Conservation (phyloP, 2,888 invertebrate genomes). For the Eupsilia transversa region DNA sequence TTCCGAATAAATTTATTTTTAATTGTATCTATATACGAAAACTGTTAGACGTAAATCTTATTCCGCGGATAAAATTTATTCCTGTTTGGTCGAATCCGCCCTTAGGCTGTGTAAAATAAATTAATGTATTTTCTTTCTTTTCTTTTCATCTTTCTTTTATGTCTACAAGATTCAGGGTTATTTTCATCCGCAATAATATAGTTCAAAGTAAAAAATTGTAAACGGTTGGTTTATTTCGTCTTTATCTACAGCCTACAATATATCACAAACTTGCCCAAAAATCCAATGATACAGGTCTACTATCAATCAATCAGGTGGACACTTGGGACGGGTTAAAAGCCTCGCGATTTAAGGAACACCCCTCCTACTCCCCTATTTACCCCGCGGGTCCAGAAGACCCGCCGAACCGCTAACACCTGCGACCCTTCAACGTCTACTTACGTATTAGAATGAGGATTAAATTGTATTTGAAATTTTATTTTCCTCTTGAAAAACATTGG, state of each 20-base stretch:
- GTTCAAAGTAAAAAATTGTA: not conserved
- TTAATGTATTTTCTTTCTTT: no score
- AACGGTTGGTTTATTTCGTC: constrained; percentile 5
- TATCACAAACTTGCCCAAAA: constrained; percentile 41
- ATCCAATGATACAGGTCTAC: constrained; percentile 58
- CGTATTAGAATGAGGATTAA: constrained; percentile 50
- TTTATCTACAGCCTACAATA: constrained; percentile 7
- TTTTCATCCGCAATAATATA: not conserved
- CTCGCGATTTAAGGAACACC: constrained; percentile 70
- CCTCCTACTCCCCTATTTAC: constrained; percentile 29
- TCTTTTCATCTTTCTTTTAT: no score
- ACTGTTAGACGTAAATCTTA: no score
- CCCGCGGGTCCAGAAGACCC: constrained; percentile 60
- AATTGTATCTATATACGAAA: no score
- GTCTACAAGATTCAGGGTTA: not conserved
- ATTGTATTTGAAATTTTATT: constrained; percentile 25
- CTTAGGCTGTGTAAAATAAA: no score
- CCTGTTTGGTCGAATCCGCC: no score
- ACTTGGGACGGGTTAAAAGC: constrained; percentile 75
- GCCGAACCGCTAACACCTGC: constrained; percentile 70
- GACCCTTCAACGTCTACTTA: constrained; percentile 57
- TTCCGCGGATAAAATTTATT: no score
- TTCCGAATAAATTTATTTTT: no score
- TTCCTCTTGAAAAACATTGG: not conserved
- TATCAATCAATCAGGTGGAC: constrained; percentile 80